A percentile compares a stretch with the other conserved stretches of the same genome.
Evolutionary conservation across 2,888 invertebrate genomes (phyloP).

Genomic region (Nemotelus pantherinus): DNA sequence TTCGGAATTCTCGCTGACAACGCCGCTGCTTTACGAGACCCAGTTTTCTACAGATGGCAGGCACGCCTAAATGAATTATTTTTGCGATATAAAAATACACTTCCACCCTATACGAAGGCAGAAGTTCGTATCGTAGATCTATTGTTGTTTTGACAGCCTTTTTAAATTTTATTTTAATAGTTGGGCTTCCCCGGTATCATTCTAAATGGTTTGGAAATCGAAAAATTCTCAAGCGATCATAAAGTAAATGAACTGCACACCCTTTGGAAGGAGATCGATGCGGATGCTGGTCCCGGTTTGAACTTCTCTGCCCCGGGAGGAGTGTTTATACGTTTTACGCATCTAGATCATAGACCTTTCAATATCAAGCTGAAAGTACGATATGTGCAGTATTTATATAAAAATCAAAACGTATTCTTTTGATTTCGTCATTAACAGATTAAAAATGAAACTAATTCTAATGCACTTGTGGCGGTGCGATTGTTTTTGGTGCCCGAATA

Average conservation of each 20-base stretch:
- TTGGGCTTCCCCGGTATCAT: constrained; percentile 50
- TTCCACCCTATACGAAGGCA: constrained; percentile 56
- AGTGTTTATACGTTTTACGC: constrained; percentile 46
- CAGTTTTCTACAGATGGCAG: constrained; percentile 62
- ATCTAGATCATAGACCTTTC: constrained; percentile 42
- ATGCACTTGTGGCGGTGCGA: constrained; percentile 67
- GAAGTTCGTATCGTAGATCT: constrained; percentile 62
- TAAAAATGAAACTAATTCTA: constrained; percentile 16
- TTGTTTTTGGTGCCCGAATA: constrained; percentile 70
- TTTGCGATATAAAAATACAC: constrained; percentile 57
- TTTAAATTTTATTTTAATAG: constrained; percentile 55
- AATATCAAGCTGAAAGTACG: constrained; percentile 32
- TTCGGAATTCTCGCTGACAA: constrained; percentile 60
- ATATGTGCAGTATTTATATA: constrained; percentile 67
- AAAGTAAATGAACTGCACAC: constrained; percentile 61
- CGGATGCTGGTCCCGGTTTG: constrained; percentile 60
- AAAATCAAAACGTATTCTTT: constrained; percentile 60
- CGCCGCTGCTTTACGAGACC: constrained; percentile 61
- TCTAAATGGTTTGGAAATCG: constrained; percentile 46
- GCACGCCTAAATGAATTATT: constrained; percentile 61
- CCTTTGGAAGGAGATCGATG: constrained; percentile 58
- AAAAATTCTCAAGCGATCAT: constrained; percentile 53
- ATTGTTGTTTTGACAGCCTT: too few relatives aligned
- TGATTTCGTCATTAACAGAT: constrained; percentile 53
- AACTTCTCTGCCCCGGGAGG: constrained; percentile 57